A percentile compares a stretch with the other conserved stretches of the same genome.
Evolutionary conservation across 1,140 invertebrate species (phyloP).

Genomic region (Brachionus koreanus): DNA sequence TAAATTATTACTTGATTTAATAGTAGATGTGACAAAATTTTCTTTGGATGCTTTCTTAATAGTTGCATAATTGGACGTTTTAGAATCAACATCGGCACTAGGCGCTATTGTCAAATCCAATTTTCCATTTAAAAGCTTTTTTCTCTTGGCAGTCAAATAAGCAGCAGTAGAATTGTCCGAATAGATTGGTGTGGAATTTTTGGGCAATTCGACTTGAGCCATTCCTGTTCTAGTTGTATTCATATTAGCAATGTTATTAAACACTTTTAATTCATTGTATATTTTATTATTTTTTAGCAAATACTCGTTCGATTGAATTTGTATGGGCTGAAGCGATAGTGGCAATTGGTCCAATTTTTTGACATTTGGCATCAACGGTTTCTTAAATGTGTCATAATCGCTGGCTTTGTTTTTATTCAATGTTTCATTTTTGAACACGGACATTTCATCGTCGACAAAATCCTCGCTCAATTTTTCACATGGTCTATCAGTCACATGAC

Average conservation of each 20-base stretch:
- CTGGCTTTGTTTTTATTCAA: background rate
- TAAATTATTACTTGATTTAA: slow-evolving; percentile 18
- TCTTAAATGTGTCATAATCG: background rate
- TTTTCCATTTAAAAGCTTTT: slow-evolving; percentile 19
- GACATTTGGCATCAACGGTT: background rate
- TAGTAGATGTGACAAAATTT: slow-evolving; percentile 29
- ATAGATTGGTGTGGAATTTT: slow-evolving; percentile 41
- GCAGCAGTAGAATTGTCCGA: background rate
- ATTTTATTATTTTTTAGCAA: slow-evolving; percentile 32
- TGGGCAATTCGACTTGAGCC: background rate
- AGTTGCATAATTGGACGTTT: background rate
- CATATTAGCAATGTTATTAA: slow-evolving; percentile 6
- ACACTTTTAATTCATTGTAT: slow-evolving; percentile 38
- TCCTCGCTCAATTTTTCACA: background rate
- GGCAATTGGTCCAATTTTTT: background rate
- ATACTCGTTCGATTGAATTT: slow-evolving; percentile 1
- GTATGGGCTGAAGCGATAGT: background rate
- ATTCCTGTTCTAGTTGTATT: background rate
- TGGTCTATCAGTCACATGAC: background rate
- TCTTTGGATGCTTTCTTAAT: background rate
- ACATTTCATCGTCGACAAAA: slow-evolving; percentile 3
- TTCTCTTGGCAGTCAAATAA: background rate
- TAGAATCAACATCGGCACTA: background rate
- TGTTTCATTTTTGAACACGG: slow-evolving; percentile 16
- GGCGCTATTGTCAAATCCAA: slow-evolving; percentile 35